A percentile compares a stretch with the other conserved stretches of the same genome.
These are phyloP conservation scores for Notarius lentiginosus DNA, from an alignment of 2,113 vertebrate genomes.

Conservation along the genomic window DNA sequence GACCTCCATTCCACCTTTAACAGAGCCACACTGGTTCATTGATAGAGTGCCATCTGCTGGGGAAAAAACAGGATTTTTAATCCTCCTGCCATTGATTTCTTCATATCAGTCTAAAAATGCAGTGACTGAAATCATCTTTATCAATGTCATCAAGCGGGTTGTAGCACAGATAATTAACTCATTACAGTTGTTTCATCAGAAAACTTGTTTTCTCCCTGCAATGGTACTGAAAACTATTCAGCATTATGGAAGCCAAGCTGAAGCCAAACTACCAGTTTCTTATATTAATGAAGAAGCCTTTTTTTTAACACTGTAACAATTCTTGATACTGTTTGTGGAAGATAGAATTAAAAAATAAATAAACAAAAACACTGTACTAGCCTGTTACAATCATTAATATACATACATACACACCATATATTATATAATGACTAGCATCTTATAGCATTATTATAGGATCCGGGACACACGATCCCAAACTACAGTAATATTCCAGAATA, in stretches of 20 bases:
- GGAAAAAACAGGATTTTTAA: not conserved
- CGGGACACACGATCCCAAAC: not conserved
- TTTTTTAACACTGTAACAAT: not conserved
- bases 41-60: conserved; percentile 40
- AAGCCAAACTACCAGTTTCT: not conserved
- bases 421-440: not conserved
- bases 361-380: not conserved
- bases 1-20: not conserved
- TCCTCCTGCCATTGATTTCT: not conserved
- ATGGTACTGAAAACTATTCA: not conserved
- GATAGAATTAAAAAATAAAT: not conserved
- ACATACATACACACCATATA: not conserved
- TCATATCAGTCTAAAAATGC: not conserved
- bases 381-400: not conserved
- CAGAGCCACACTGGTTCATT: not conserved
- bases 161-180: not conserved
- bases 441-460: not conserved
- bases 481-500: not conserved
- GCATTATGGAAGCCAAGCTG: not conserved
- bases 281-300: not conserved
- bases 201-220: not conserved
- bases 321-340: not conserved
- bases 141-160: not conserved
- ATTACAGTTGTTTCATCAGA: not conserved
- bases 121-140: not conserved